These are phyloP conservation scores for Ericerus pela DNA, from an alignment of 1,140 invertebrate genomes.

Conservation along the genomic window DNA sequence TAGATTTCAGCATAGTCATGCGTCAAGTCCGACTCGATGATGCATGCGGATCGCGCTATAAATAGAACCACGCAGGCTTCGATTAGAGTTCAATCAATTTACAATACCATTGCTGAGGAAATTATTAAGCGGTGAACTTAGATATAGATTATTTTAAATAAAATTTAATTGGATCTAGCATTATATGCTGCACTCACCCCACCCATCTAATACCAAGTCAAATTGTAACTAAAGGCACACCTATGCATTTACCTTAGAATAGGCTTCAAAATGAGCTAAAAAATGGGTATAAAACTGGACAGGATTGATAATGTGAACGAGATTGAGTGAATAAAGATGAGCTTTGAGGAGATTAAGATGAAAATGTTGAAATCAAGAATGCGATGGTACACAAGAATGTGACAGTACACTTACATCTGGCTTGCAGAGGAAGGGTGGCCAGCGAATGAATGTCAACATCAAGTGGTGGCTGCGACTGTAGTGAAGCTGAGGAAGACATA, in stretches of 20 bases:
- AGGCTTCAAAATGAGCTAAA: too few species aligned
- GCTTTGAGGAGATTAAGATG: too few species aligned
- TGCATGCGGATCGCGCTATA: constrained; percentile 24
- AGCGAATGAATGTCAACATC: constrained; percentile 38
- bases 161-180: not conserved
- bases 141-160: too few species aligned
- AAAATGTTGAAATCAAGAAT: too few species aligned
- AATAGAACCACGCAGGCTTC: too few species aligned
- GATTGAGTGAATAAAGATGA: too few species aligned
- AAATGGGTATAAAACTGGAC: too few species aligned
- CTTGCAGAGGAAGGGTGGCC: constrained; percentile 29
- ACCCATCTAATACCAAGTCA: not conserved
- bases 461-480: constrained; percentile 29
- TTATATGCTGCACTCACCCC: not conserved
- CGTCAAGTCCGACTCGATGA: constrained; percentile 36
- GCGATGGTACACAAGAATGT: constrained; percentile 29
- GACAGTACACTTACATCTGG: constrained; percentile 19
- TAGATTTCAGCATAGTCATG: constrained; percentile 89
- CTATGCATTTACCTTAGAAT: not conserved
- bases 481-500: not conserved
- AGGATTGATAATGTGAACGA: too few species aligned
- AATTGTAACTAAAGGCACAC: not conserved
- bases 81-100: too few species aligned
- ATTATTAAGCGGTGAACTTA: too few species aligned
- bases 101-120: too few species aligned